Conservation (phyloP, 1,140 invertebrate species). For the Stratiolaelaps scimitus region DNA sequence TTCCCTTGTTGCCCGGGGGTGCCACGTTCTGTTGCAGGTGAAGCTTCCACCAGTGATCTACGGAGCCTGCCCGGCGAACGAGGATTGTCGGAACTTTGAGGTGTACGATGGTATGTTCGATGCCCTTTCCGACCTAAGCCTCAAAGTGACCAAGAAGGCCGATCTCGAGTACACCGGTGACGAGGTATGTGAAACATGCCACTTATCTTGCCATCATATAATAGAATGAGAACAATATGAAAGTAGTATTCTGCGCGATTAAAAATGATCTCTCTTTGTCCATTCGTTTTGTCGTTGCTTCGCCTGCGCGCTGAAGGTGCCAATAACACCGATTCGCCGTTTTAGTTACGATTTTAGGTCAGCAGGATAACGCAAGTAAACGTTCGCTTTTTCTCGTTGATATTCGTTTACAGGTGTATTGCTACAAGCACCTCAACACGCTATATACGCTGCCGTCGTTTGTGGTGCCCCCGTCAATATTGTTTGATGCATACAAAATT, state of each 20-base stretch:
- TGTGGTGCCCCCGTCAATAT: constrained; percentile 16
- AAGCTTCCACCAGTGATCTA: constrained; percentile 15
- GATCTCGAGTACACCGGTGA: constrained; percentile 13
- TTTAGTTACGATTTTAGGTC: too few relatives aligned
- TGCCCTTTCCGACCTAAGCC: not conserved
- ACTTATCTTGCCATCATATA: too few relatives aligned
- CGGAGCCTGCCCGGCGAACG: constrained; percentile 20
- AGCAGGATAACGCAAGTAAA: too few relatives aligned
- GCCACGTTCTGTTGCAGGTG: not conserved
- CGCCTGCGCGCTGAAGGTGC: too few relatives aligned
- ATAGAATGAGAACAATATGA: too few relatives aligned
- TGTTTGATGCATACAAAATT: constrained; percentile 20
- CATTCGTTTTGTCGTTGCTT: too few relatives aligned
- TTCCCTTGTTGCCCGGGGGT: too few relatives aligned
- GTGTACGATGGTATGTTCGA: constrained; percentile 22
- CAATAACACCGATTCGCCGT: too few relatives aligned
- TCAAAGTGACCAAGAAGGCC: constrained; percentile 21
- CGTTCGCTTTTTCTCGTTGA: too few relatives aligned
- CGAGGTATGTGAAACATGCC: constrained; percentile 1
- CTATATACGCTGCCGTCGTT: constrained; percentile 12
- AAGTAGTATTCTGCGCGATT: too few relatives aligned
- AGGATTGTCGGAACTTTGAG: constrained; percentile 23
- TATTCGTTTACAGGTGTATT: not conserved
- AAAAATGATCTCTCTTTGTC: too few relatives aligned
- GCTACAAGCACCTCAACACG: constrained; percentile 23